These are phyloP conservation scores for Folsomia candida DNA, from an alignment of 2,888 invertebrate genomes.

Conservation along the genomic window DNA sequence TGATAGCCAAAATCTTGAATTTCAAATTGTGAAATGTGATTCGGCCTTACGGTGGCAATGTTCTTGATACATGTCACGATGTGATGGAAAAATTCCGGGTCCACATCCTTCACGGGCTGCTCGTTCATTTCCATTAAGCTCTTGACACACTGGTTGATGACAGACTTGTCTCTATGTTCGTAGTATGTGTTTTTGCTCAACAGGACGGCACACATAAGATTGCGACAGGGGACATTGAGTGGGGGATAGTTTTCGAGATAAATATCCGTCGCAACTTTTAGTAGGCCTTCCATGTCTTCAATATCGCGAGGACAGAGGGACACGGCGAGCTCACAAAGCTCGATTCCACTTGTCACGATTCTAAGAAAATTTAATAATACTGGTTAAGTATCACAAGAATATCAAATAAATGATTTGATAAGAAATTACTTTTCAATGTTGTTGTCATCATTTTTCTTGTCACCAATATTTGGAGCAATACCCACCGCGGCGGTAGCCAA, in stretches of 20 bases:
- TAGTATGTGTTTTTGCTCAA: conserved; percentile 73
- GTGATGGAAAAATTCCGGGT: conserved; percentile 49
- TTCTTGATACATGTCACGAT: conserved; percentile 46
- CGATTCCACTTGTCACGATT: conserved; percentile 45
- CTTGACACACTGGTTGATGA: conserved; percentile 72
- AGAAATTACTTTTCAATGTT: conserved; percentile 39
- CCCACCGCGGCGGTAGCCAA: conserved; percentile 51
- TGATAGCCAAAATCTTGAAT: conserved; percentile 34
- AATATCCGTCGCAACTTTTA: conserved; percentile 45
- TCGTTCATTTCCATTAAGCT: conserved; percentile 54
- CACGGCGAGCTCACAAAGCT: conserved; percentile 47
- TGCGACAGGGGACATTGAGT: conserved; percentile 42
- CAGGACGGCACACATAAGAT: conserved; percentile 69
- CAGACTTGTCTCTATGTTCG: conserved; percentile 84
- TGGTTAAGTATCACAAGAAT: neutral
- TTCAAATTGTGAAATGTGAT: conserved; percentile 46
- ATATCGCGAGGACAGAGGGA: conserved; percentile 44
- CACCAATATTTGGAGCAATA: conserved; percentile 32
- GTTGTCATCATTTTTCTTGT: conserved; percentile 38
- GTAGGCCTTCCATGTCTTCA: conserved; percentile 37
- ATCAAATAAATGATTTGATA: neutral
- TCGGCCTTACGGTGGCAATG: conserved; percentile 46
- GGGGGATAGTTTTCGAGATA: conserved; percentile 49
- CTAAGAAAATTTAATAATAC: conserved; percentile 12
- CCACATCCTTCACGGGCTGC: conserved; percentile 37